Evolutionary conservation across 2,113 vertebrate species (phyloP).

Genomic region (Colinus virginianus): DNA sequence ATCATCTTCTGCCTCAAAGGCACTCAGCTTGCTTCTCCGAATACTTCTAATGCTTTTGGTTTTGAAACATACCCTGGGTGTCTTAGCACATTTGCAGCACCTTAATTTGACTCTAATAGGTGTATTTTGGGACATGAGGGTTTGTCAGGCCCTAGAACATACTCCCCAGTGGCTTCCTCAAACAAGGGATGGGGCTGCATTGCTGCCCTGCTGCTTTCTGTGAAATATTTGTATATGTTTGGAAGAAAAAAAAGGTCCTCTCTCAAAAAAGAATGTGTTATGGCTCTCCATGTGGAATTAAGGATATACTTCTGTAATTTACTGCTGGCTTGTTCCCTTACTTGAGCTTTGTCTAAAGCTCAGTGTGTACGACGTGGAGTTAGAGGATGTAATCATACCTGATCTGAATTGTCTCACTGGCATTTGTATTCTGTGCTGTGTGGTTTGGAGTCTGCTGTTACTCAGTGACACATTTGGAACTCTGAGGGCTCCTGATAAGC

Average conservation of each 20-base stretch:
- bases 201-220: not conserved
- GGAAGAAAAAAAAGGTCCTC: not conserved
- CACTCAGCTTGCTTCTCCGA: not conserved
- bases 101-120: not conserved
- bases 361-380: not conserved
- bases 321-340: not conserved
- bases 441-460: not conserved
- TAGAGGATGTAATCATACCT: not conserved
- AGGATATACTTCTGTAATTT: not conserved
- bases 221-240: not conserved
- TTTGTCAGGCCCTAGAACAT: not conserved
- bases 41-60: not conserved
- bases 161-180: not conserved
- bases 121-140: not conserved
- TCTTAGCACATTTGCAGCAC: not conserved
- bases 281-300: not conserved
- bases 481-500: constrained; percentile 14
- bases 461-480: not conserved
- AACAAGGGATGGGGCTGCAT: not conserved
- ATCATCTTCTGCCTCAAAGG: not conserved
- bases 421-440: not conserved
- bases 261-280: too few species aligned
- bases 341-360: not conserved
- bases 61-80: not conserved
- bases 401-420: not conserved